Evolutionary conservation across 2,888 invertebrate species (phyloP), one percentile per base, ranked within the genome.

Genomic region (Apodemia mormo): DNA sequence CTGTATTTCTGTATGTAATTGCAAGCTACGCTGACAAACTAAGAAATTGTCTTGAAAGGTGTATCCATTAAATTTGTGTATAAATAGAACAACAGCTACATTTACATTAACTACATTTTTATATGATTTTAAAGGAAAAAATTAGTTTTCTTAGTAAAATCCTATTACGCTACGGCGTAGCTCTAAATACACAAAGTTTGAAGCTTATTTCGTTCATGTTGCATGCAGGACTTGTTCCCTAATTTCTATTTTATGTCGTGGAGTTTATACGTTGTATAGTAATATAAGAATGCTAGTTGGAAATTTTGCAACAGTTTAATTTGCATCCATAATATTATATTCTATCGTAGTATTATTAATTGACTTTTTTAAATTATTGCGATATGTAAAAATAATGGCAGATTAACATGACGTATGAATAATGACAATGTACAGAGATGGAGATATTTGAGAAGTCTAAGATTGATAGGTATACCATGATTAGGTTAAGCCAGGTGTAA

Each of bases 231-330:
- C 68, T 69, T 40, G 65, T 54, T 69, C 29, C 65, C 68, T 69
- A 69, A 69, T 69, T 69, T 69, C 68, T 69, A 54, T 69, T 69
- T 69, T 67, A 67, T 56, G 10, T 69, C 54, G 54, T 65, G 61
- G 30, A 54, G 33, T 40, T 56, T 22, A 56, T 58, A 58, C 58
- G 40, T 40, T 45, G 56, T 45, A 45, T 61, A 33, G 64, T 52
- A 68, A 61, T 52, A 45, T 68, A 65, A 22, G 64, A 68, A 43
- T 29, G 56, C 22, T 64, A 37, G 52, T 64, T 65, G 12, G 45
- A 52, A 65, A 65, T 54, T 54, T 33, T 33, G 49, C n/a, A 22
- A 3, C 10, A 58, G 33, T 29, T 30, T 52, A 52, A n/a, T n/a
- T 5, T 52, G n/a, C 30, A 14, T 14, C 2, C 33, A 33, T 12